Percentiles rank a stretch among this genome's conserved stretches.
These are phyloP conservation scores for Morone saxatilis DNA, from an alignment of 2,113 vertebrate genomes.

Conservation along the genomic window DNA sequence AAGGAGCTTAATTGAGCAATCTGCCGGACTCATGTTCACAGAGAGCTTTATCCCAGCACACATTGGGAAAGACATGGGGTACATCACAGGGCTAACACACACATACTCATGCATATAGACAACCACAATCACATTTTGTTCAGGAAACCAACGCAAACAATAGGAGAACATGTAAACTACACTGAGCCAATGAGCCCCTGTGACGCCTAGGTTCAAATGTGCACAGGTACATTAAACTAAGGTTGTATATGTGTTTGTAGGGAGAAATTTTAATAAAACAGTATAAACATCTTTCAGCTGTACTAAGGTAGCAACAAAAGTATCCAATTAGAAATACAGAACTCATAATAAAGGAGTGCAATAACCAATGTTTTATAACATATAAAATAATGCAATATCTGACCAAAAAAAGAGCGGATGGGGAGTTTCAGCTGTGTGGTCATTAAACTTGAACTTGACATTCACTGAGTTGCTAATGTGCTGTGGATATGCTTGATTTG, in stretches of 20 bases:
- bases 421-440: conserved; percentile 6
- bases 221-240: neutral
- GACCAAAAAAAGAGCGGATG: conserved; percentile 11
- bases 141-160: neutral
- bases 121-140: neutral
- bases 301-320: neutral
- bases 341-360: conserved; percentile 7
- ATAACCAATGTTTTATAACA: conserved; percentile 21
- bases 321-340: conserved; percentile 8
- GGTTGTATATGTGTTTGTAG: neutral
- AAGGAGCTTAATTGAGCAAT: neutral
- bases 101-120: neutral
- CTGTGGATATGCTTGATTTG: conserved; percentile 36
- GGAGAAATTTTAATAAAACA: neutral
- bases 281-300: neutral
- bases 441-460: conserved; percentile 50
- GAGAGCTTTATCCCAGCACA: conserved; percentile 1
- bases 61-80: neutral
- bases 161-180: neutral
- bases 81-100: neutral
- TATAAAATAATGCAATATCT: conserved; percentile 33
- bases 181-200: neutral
- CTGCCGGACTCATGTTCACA: neutral
- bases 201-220: neutral
- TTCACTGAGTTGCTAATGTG: conserved; percentile 48